Evolutionary conservation across 1,140 invertebrate species (phyloP).

Genomic region (Platyura marginata): DNA sequence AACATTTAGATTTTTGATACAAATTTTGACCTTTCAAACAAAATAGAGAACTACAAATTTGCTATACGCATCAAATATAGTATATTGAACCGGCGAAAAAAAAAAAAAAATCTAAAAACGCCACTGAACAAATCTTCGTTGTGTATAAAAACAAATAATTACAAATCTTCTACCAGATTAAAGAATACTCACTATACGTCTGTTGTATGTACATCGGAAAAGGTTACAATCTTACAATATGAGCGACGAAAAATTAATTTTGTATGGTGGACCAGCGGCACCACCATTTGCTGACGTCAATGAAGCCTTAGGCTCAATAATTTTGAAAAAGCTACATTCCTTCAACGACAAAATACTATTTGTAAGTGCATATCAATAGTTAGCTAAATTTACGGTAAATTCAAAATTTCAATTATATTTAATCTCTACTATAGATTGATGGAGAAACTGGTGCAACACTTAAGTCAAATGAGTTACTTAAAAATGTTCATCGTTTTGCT

Average conservation of each 20-base stretch:
- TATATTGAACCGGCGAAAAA: too few species aligned
- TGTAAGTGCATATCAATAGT: conserved; percentile 3
- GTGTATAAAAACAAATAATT: too few species aligned
- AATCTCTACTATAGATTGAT: conserved; percentile 26
- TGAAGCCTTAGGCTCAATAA: conserved; percentile 15
- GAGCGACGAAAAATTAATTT: neutral
- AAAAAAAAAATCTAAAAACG: too few species aligned
- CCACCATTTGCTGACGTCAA: neutral
- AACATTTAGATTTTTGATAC: too few species aligned
- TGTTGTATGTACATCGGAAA: too few species aligned
- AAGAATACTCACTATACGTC: too few species aligned
- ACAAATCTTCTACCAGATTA: too few species aligned
- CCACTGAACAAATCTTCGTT: too few species aligned
- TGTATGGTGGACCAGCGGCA: conserved; percentile 1
- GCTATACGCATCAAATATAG: too few species aligned
- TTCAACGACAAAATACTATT: conserved; percentile 5
- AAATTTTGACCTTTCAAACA: too few species aligned
- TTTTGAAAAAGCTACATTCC: conserved; percentile 8
- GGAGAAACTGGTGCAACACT: conserved; percentile 23
- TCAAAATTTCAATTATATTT: neutral
- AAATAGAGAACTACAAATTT: too few species aligned
- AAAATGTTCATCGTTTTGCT: conserved; percentile 25
- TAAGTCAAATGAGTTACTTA: conserved; percentile 22
- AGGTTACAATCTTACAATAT: too few species aligned
- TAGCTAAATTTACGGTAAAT: neutral